Base-by-base conservation (phyloP, 2,113 vertebrate genomes). In the Marcusenius ussheri region DNA sequence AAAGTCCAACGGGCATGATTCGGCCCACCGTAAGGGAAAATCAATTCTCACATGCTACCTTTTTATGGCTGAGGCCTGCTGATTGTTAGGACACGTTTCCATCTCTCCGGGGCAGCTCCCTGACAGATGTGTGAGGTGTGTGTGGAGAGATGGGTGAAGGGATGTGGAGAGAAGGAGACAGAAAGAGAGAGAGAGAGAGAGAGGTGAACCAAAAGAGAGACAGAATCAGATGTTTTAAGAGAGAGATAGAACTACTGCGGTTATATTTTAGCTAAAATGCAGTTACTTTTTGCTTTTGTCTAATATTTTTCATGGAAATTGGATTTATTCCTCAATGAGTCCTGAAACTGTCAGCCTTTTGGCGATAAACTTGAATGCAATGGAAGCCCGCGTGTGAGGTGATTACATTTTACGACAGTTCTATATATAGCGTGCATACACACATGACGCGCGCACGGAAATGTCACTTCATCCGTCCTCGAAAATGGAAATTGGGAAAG, bases 61-160 rank as follows among this genome's bases (percentile, higher is more conserved):
- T 95, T 95, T 95, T 95, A 94, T 95, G 95, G 94, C 93, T 93
- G 90, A 91, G 89, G 92, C 91, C 35, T 91, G 89, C 83, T 93
- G n/a, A 94, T 94, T 92, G 93, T 94, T 94, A 94, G 24, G 39
- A 90, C 90, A 90, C 39, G 24, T 51, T 89, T 91, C 86, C 88
- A 88, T 91, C 91, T 90, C 90, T 91, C n/a, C 70, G 83, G 91
- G 46, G 27, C 66, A 80, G 56, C 90, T 49, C 70, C 70, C 88
- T n/a, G 42, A 83, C 39, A 83, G 80, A 46, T 42, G 35, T 24
- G 56, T 5, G 53, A 88, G 87, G 56, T 21, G 53, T 56, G 53
- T 21, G 45, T 3, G 42, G 53, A 21, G 87, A 46, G 39, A 24
- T 3, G 45, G 45, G 11, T 15, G 24, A 17, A 74, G 17, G 27